A percentile compares a stretch with the other conserved stretches of the same genome.
Evolutionary conservation across 2,113 vertebrate species (phyloP).

Genomic region (Guaruba guarouba): DNA sequence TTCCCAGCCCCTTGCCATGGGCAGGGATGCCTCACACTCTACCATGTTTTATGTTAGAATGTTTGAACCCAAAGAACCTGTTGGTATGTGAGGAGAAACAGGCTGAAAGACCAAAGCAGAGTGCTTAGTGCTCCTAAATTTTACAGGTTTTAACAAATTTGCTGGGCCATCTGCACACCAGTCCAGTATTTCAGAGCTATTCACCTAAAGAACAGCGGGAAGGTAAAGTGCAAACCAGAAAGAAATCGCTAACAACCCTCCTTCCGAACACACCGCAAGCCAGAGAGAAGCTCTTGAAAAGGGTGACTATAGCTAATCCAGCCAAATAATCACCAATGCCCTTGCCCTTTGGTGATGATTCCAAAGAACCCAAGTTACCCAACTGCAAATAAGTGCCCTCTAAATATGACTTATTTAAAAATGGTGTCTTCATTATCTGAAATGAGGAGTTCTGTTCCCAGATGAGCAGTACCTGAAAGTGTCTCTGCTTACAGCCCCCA

Average conservation of each 20-base stretch:
- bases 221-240: not conserved
- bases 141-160: not conserved
- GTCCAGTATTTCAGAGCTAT: not conserved
- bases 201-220: not conserved
- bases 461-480: not conserved
- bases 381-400: not conserved
- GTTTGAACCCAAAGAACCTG: not conserved
- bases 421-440: not conserved
- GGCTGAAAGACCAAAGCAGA: not conserved
- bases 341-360: not conserved
- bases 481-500: not conserved
- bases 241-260: not conserved
- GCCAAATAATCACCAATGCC: not conserved
- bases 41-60: not conserved
- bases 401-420: not conserved
- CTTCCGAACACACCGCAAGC: not conserved
- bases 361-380: not conserved
- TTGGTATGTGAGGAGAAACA: not conserved
- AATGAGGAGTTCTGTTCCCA: not conserved
- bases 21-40: not conserved
- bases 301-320: not conserved
- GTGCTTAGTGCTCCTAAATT: not conserved
- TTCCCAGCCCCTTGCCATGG: not conserved
- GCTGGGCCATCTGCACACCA: not conserved
- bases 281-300: not conserved